phyloP scores from a whole-genome alignment of 1,140 invertebrate genomes.

The Drosophila pruinosa region DNA sequence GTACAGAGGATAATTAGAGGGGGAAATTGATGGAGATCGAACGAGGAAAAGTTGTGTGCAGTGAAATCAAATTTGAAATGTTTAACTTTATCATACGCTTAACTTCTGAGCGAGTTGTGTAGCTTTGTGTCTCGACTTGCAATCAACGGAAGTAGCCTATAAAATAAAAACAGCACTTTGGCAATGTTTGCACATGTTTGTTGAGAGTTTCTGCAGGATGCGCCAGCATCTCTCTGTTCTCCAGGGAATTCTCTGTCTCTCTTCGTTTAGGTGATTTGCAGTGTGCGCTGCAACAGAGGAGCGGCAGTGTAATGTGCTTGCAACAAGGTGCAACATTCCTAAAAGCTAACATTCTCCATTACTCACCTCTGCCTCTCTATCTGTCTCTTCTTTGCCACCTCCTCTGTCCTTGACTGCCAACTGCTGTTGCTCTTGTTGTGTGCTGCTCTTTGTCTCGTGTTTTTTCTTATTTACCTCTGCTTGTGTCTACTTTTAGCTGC shows the following conservation, averaged over 20 bases:
- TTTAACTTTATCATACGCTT: background rate
- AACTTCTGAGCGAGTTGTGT: background rate
- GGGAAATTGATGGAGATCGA: conserved; percentile 7
- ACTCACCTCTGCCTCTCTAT: conserved; percentile 1
- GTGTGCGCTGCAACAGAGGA: conserved; percentile 43
- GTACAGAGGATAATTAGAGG: too few species aligned
- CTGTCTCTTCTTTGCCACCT: background rate
- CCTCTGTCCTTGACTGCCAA: conserved; percentile 12
- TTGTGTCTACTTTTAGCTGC: conserved; percentile 20
- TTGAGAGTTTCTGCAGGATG: background rate
- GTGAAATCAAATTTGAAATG: too few species aligned
- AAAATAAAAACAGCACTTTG: background rate
- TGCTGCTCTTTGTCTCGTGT: conserved; percentile 1
- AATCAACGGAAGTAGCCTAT: background rate
- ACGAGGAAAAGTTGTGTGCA: conserved; percentile 9
- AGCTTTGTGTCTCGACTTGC: background rate
- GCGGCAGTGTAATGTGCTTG: conserved; percentile 16
- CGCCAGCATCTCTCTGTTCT: background rate
- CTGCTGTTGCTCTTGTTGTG: background rate
- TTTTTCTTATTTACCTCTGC: conserved; percentile 1
- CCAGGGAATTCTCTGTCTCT: background rate
- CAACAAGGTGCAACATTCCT: conserved; percentile 73
- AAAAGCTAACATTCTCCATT: conserved; percentile 14
- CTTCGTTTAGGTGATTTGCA: conserved; percentile 43
- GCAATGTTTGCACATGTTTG: conserved; percentile 8